Evolutionary conservation across 2,797 vertebrate species (phyloP), one percentile per base, ranked within the genome.

Genomic region (Onychomys torridus): DNA sequence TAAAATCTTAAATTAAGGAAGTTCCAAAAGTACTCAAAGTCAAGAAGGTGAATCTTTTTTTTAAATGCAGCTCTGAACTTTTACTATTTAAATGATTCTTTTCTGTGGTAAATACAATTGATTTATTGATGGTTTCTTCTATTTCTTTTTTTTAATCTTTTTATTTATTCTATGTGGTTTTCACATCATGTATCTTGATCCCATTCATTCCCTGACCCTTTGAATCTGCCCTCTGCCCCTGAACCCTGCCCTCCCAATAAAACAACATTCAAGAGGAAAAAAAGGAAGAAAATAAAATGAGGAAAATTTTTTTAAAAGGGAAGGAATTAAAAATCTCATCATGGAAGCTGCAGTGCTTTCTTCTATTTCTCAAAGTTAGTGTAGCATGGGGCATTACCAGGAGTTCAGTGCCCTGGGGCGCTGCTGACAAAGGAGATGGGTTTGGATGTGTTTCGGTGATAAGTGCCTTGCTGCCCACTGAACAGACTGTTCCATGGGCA

Each of bases 1-100:
- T 77, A 43, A 91, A 93, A 71, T 78, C 67, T 95, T 93, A 93
- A 86, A 76, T 86, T 83, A 92, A 37, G 63, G 75, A 89, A 61
- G 14, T 90, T 93, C 81, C 77, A 10, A 85, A 97, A 91, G 55
- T 86, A 73, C 61, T 93, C 37, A 93, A 46, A 94, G 63, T 37
- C 65, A 63, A 88, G 87, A 57, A 84, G 5, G 29, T 52, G 34
- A 71, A 25, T 46, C 55, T 94, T 49, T 82, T 77, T 76, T 77
- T 75, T 13, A 52, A 69, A 84, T 85, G 40, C 13, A 69, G 61
- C 71, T 92, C 49, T 63, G 34, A 93, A 23, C 8, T 81, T 92
- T 94, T 32, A 23, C 49, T 61, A 34, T n/a, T 27, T 2, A 1
- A 40, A 89, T 0, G 11, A 85, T 85, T 83, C 46, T 92, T 95